phyloP scores from a whole-genome alignment of 1,140 invertebrate genomes.

The Arion vulgaris region DNA sequence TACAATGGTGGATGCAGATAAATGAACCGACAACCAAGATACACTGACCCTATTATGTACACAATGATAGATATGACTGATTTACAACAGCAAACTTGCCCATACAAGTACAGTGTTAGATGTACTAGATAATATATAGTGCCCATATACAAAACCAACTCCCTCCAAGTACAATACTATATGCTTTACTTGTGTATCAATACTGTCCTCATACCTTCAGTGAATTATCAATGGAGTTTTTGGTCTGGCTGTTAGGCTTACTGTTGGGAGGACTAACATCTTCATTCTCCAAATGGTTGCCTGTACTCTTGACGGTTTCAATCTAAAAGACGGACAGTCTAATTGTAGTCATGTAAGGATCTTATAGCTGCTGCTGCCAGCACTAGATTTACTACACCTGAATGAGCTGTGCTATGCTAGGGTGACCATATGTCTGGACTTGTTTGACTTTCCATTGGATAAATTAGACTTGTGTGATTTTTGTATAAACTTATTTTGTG shows the following conservation, averaged over 20 bases:
- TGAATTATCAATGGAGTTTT: slow-evolving; percentile 54
- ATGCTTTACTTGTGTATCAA: background rate
- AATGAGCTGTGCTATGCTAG: background rate
- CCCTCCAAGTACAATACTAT: background rate
- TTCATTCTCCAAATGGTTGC: slow-evolving; percentile 20
- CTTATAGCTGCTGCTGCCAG: background rate
- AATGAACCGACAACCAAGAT: too few relatives aligned
- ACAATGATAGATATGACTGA: too few relatives aligned
- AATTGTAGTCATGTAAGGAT: slow-evolving; percentile 1
- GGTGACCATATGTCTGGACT: too few relatives aligned
- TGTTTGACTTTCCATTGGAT: too few relatives aligned
- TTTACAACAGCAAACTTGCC: too few relatives aligned
- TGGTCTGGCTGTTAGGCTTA: slow-evolving; percentile 41
- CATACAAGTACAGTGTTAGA: background rate
- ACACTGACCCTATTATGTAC: too few relatives aligned
- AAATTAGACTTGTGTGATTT: too few relatives aligned
- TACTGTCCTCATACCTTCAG: slow-evolving; percentile 55
- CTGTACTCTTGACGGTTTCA: slow-evolving; percentile 25
- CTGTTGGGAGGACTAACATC: slow-evolving; percentile 31
- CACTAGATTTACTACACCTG: background rate
- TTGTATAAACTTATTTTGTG: too few relatives aligned
- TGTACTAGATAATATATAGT: background rate
- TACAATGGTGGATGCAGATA: too few relatives aligned
- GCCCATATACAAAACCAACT: background rate
- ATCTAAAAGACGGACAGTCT: slow-evolving; percentile 33